Evolutionary conservation across 30 jellyfish, hydroid and myxozoan genomes (phyloP).

Genomic region (Nemopilema nomurai): DNA sequence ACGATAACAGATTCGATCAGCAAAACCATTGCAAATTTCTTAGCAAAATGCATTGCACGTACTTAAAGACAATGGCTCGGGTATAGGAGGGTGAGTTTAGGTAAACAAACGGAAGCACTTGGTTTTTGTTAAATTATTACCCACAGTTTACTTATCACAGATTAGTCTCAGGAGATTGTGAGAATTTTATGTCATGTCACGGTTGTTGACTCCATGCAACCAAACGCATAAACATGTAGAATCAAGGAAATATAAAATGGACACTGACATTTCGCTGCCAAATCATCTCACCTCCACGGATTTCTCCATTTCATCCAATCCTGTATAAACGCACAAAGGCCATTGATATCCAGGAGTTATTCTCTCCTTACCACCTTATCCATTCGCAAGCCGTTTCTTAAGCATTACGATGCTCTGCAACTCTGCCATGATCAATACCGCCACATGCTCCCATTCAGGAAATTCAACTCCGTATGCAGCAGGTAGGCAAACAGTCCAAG

Average conservation of each 20-base stretch:
- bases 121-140: background rate
- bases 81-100: no score
- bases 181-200: background rate
- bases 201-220: conserved; percentile 8
- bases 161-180: background rate
- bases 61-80: no score
- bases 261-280: background rate
- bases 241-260: background rate
- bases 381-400: background rate
- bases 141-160: background rate
- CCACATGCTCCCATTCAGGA: conserved; percentile 63
- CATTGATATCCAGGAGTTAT: background rate
- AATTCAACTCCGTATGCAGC: conserved; percentile 9
- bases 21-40: no score
- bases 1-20: no score
- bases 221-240: conserved; percentile 1
- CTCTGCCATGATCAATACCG: conserved; percentile 22
- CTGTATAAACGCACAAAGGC: background rate
- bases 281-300: background rate
- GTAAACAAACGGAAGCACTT: no score
- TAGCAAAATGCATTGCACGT: no score
- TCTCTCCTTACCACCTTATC: background rate
- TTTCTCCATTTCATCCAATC: background rate
- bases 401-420: conserved; percentile 9
- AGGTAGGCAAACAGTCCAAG: background rate